phyloP scores from a whole-genome alignment of 2,888 invertebrate species.

The Exephanes ischioxanthus region DNA sequence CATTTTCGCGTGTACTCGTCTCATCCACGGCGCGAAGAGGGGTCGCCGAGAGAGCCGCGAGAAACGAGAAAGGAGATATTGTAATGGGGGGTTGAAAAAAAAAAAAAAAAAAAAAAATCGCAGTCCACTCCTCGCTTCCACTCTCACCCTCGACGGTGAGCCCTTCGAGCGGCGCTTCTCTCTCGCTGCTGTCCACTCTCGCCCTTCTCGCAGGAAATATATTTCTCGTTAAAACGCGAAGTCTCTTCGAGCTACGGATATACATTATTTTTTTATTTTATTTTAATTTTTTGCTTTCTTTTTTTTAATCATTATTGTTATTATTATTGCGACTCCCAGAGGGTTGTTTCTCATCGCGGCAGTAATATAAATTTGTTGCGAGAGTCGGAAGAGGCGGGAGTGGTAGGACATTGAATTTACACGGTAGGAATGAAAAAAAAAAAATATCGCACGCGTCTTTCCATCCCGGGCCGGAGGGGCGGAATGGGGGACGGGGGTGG shows the following conservation, averaged over 20 bases:
- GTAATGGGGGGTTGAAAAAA: slow-evolving; percentile 24
- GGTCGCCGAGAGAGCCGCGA: slow-evolving; percentile 26
- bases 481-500: slow-evolving; percentile 71
- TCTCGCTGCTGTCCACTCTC: slow-evolving; percentile 49
- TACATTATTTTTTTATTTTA: neutral
- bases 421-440: slow-evolving; percentile 55
- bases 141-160: slow-evolving; percentile 47
- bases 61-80: slow-evolving; percentile 20
- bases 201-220: slow-evolving; percentile 52
- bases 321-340: slow-evolving; percentile 42
- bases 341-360: slow-evolving; percentile 41
- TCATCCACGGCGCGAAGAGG: slow-evolving; percentile 31
- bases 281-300: neutral
- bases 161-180: slow-evolving; percentile 30
- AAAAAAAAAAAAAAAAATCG: slow-evolving; percentile 66
- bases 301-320: slow-evolving; percentile 14
- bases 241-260: slow-evolving; percentile 37
- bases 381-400: slow-evolving; percentile 29
- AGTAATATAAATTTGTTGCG: slow-evolving; percentile 47
- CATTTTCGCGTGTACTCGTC: slow-evolving; percentile 67
- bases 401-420: slow-evolving; percentile 56
- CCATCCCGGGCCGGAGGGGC: slow-evolving; percentile 26
- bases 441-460: slow-evolving; percentile 69
- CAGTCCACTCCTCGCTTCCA: slow-evolving; percentile 50
- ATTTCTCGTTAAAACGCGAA: slow-evolving; percentile 64